Percentiles rank a stretch among this genome's conserved stretches.
Conservation (phyloP, 2,113 vertebrate species). For the Chaetops frenatus region DNA sequence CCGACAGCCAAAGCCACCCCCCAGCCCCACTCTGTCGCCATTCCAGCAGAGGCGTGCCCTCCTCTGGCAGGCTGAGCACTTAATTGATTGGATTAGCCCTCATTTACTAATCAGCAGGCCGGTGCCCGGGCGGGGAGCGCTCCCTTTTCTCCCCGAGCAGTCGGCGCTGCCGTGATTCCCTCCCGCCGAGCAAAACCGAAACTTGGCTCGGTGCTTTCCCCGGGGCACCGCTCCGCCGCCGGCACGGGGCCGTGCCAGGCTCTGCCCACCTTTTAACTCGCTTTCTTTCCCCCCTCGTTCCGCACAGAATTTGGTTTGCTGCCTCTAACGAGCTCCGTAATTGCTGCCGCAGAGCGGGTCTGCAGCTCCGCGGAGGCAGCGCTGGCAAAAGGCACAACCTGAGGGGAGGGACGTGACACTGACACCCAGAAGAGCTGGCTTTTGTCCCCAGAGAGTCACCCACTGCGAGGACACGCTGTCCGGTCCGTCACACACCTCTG, state of each 20-base stretch:
- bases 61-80: neutral
- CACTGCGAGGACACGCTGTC: neutral
- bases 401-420: accelerated
- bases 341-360: neutral
- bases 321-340: neutral
- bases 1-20: neutral
- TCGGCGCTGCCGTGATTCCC: neutral
- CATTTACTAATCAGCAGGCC: neutral
- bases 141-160: neutral
- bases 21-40: accelerated
- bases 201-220: neutral
- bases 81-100: neutral
- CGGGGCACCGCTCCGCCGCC: neutral
- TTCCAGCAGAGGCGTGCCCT: neutral
- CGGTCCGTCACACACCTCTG: accelerated
- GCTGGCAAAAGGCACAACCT: neutral
- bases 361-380: neutral
- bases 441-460: neutral
- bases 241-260: neutral
- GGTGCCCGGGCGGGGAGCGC: neutral
- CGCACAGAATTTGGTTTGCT: accelerated
- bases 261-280: neutral
- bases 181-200: neutral
- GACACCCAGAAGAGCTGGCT: neutral
- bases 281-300: neutral